These are phyloP conservation scores for Philereme vetulata DNA, from an alignment of 2,888 invertebrate species.

Conservation along the genomic window DNA sequence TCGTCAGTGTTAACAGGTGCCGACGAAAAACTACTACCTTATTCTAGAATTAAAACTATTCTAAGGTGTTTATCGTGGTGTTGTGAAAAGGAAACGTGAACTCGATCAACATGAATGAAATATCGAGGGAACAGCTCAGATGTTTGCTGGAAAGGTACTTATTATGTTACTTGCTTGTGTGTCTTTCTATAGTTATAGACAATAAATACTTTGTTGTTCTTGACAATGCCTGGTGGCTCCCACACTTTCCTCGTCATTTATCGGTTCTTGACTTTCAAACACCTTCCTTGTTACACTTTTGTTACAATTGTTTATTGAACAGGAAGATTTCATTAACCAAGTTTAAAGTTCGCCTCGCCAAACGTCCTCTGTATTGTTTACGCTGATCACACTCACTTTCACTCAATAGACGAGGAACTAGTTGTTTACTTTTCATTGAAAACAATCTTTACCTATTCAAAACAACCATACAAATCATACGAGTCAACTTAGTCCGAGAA, in stretches of 20 bases:
- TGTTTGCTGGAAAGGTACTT: conserved; percentile 58
- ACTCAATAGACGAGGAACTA: conserved; percentile 5
- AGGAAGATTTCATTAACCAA: conserved; percentile 27
- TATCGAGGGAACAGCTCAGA: conserved; percentile 52
- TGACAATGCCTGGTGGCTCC: conserved; percentile 33
- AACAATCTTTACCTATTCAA: conserved; percentile 6
- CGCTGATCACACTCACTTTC: conserved; percentile 14
- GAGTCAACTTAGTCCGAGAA: neutral
- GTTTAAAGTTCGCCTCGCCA: conserved; percentile 20
- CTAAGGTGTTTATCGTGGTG: conserved; percentile 11
- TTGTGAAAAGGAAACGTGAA: conserved; percentile 41
- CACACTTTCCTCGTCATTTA: conserved; percentile 37
- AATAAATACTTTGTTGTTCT: conserved; percentile 4
- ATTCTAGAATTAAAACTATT: conserved; percentile 5
- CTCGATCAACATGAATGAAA: conserved; percentile 51
- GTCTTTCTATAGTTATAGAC: neutral
- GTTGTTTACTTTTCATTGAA: conserved; percentile 8
- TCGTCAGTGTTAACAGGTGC: conserved; percentile 39
- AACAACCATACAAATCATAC: neutral
- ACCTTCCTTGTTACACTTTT: conserved; percentile 9
- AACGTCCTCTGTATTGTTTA: conserved; percentile 12
- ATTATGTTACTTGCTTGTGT: neutral
- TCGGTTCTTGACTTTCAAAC: conserved; percentile 17
- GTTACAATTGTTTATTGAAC: conserved; percentile 20
- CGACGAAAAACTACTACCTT: conserved; percentile 35